phyloP scores from a whole-genome alignment of 2,797 vertebrate species.

The Selene dorsalis region DNA sequence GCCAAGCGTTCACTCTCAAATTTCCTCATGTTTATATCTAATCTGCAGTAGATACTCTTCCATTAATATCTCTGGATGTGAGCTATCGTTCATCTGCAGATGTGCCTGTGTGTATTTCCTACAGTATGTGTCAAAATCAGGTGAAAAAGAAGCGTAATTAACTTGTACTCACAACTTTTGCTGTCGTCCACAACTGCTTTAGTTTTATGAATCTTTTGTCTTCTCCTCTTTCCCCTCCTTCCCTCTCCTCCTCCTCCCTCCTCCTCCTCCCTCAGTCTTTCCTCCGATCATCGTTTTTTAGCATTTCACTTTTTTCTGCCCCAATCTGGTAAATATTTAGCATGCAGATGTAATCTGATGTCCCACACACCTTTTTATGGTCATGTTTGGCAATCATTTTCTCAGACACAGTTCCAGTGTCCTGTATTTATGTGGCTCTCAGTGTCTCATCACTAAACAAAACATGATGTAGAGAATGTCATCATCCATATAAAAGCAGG shows the following conservation, averaged over 20 bases:
- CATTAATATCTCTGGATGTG: conserved; percentile 27
- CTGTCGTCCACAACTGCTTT: conserved; percentile 78
- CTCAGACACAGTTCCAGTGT: neutral
- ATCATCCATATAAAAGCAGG: neutral
- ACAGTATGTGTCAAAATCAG: conserved; percentile 39
- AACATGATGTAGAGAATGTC: neutral
- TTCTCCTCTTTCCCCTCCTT: conserved; percentile 77
- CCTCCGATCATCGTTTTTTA: conserved; percentile 58
- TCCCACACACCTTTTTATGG: neutral
- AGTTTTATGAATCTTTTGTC: conserved; percentile 81
- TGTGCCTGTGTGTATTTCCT: conserved; percentile 35
- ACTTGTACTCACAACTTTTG: conserved; percentile 81
- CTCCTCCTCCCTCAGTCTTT: conserved; percentile 55
- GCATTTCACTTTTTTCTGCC: conserved; percentile 36
- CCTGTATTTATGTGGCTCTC: neutral
- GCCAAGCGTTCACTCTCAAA: conserved; percentile 2
- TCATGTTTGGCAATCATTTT: conserved; percentile 8
- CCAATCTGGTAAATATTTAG: conserved; percentile 25
- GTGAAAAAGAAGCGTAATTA: conserved; percentile 61
- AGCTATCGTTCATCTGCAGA: conserved; percentile 28
- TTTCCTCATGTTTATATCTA: conserved; percentile 16
- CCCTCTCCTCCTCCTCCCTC: conserved; percentile 56
- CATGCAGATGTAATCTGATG: conserved; percentile 3
- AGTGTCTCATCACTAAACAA: conserved; percentile 21
- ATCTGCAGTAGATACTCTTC: conserved; percentile 21